Percentiles rank a stretch among this genome's conserved stretches.
Evolutionary conservation across 2,888 invertebrate genomes (phyloP).

Genomic region (Trilocha varians): DNA sequence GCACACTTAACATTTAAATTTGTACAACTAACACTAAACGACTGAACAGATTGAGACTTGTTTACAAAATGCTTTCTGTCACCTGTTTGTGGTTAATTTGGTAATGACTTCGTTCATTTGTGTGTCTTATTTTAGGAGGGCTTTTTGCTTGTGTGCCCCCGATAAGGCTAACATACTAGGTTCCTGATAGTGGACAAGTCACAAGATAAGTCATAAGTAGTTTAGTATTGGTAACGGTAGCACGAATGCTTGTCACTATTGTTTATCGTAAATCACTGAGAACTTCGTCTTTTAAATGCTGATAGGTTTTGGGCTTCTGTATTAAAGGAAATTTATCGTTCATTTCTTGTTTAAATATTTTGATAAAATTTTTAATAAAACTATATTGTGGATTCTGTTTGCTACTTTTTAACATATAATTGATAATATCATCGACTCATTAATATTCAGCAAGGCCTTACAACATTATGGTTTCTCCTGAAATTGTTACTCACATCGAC

Average conservation of each 20-base stretch:
- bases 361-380: too few relatives aligned
- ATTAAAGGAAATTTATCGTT: too few relatives aligned
- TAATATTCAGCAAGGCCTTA: too few relatives aligned
- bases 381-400: too few relatives aligned
- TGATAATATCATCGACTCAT: too few relatives aligned
- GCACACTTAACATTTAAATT: background rate
- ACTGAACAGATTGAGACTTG: constrained; percentile 52
- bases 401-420: too few relatives aligned
- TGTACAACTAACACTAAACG: constrained; percentile 36
- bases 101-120: constrained; percentile 61
- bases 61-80: constrained; percentile 69
- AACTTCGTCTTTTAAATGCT: too few relatives aligned
- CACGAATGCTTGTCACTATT: constrained; percentile 51
- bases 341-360: too few relatives aligned
- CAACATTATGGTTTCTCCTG: too few relatives aligned
- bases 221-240: constrained; percentile 61
- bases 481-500: too few relatives aligned
- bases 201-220: constrained; percentile 57
- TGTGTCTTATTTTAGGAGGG: constrained; percentile 46
- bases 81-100: constrained; percentile 67
- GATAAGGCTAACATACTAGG: constrained; percentile 65
- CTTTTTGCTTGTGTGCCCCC: constrained; percentile 46
- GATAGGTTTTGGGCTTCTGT: too few relatives aligned
- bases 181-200: constrained; percentile 54
- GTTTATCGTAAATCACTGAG: constrained; percentile 23